Percentiles rank a stretch among this genome's conserved stretches.
Evolutionary conservation across 2,888 invertebrate genomes (phyloP).

Genomic region (Xylota segnis): DNA sequence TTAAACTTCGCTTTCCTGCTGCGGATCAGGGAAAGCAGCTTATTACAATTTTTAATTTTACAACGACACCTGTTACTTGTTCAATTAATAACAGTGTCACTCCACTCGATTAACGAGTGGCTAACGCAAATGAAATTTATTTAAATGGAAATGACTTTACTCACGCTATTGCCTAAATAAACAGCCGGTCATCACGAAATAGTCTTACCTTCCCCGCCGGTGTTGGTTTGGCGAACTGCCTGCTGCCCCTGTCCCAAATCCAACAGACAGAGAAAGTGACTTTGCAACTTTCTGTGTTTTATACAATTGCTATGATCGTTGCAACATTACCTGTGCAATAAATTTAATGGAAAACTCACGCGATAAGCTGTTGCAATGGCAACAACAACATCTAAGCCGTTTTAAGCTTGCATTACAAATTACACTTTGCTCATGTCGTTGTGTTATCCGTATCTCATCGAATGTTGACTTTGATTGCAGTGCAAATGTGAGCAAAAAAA

Average conservation of each 20-base stretch:
- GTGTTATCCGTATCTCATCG: background rate
- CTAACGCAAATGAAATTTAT: background rate
- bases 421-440: slow-evolving; percentile 3
- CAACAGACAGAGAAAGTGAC: slow-evolving; percentile 69
- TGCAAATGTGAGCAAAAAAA: background rate
- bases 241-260: slow-evolving; percentile 15
- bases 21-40: background rate
- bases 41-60: background rate
- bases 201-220: background rate
- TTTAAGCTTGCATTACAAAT: slow-evolving; percentile 3
- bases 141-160: background rate
- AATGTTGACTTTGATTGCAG: slow-evolving; percentile 24
- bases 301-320: slow-evolving; percentile 14
- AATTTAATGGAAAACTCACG: slow-evolving; percentile 40
- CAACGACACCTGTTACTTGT: slow-evolving; percentile 5
- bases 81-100: slow-evolving; percentile 33
- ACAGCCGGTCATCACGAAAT: background rate
- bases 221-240: background rate
- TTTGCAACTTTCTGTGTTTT: slow-evolving; percentile 66
- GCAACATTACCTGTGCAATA: slow-evolving; percentile 43
- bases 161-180: slow-evolving; percentile 10
- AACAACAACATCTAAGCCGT: slow-evolving; percentile 1
- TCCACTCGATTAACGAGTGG: slow-evolving; percentile 7
- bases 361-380: slow-evolving; percentile 19
- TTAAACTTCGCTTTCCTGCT: background rate